These are phyloP conservation scores for Drosophila sucinea DNA, from an alignment of 1,140 invertebrate genomes.

Conservation along the genomic window DNA sequence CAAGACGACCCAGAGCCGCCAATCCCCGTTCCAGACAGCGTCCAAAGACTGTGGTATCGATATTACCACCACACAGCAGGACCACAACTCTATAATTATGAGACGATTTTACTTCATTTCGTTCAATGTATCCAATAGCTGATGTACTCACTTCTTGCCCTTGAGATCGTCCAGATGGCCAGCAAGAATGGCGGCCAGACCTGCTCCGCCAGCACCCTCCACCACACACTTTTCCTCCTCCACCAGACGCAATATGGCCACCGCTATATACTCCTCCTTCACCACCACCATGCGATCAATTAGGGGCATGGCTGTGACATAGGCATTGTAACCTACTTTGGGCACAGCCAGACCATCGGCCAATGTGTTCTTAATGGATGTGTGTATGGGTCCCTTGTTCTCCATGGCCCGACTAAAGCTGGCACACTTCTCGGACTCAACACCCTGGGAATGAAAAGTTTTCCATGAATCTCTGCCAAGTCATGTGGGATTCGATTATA, in stretches of 20 bases:
- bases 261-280: conserved; percentile 93
- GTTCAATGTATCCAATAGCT: background rate
- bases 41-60: conserved; percentile 95
- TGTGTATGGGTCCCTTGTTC: conserved; percentile 87
- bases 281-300: conserved; percentile 94
- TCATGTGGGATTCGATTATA: background rate
- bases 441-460: conserved; percentile 86
- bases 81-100: conserved; percentile 87
- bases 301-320: conserved; percentile 88
- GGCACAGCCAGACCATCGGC: conserved; percentile 97
- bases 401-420: conserved; percentile 91
- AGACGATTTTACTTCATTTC: background rate
- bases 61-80: conserved; percentile 95
- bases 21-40: conserved; percentile 94
- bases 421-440: conserved; percentile 94
- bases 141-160: conserved; percentile 89
- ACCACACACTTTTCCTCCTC: conserved; percentile 97
- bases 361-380: conserved; percentile 89
- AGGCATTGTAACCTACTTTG: conserved; percentile 94
- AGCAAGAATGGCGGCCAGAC: conserved; percentile 93
- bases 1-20: conserved; percentile 93
- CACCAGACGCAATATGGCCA: conserved; percentile 93
- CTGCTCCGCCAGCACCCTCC: conserved; percentile 95
- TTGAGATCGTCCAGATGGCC: conserved; percentile 92
- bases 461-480: background rate